These are phyloP conservation scores for Dyspetes luteomarginatus DNA, from an alignment of 2,888 invertebrate species.

Conservation along the genomic window DNA sequence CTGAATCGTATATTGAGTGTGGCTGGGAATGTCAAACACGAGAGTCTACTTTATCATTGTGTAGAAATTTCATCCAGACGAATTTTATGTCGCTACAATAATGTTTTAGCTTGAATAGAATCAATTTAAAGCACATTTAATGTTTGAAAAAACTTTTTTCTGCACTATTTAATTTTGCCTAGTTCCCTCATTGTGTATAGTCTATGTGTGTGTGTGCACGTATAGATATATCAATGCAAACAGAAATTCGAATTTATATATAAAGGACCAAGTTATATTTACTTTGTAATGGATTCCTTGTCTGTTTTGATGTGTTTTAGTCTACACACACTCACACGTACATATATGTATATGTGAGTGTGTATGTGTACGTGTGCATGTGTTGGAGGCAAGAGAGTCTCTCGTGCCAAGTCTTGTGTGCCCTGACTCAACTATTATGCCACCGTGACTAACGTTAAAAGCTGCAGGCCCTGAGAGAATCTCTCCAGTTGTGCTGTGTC, in stretches of 20 bases:
- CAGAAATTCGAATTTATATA: constrained; percentile 1
- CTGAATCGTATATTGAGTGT: no score
- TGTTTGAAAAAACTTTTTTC: no score
- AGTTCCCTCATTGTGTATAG: no score
- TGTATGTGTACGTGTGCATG: neutral
- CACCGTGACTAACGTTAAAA: constrained; percentile 17
- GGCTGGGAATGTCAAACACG: no score
- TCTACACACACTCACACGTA: neutral
- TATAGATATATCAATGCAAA: neutral
- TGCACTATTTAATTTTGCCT: neutral
- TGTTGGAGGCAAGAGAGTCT: constrained; percentile 26
- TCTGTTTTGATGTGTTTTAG: constrained; percentile 12
- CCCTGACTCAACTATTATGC: constrained; percentile 49
- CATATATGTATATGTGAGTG: neutral
- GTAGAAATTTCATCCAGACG: no score
- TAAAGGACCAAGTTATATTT: constrained; percentile 27
- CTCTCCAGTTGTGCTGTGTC: neutral
- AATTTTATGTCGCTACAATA: no score
- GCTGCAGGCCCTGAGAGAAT: constrained; percentile 5
- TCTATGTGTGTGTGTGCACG: no score
- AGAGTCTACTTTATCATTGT: no score
- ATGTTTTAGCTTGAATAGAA: no score
- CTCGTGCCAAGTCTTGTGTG: constrained; percentile 44
- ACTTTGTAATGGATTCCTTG: constrained; percentile 4
- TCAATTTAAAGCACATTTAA: neutral